Conservation (phyloP, 1,140 invertebrate genomes). For the Pentalonia nigronervosa region DNA sequence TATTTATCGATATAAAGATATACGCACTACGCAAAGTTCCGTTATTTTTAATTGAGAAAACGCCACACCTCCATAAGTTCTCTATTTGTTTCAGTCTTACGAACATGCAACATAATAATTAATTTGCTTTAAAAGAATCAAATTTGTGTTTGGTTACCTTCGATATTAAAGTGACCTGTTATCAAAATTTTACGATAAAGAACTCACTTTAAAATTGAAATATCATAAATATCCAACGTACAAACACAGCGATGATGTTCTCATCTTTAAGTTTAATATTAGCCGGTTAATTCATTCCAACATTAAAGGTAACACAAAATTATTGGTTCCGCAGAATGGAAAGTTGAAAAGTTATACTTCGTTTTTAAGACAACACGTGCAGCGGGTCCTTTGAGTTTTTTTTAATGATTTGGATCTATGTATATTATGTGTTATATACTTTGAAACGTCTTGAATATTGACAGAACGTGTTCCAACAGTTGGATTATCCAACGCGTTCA, state of each 20-base stretch:
- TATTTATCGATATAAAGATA: not conserved
- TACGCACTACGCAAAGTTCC: not conserved
- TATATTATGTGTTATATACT: no score
- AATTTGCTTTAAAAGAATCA: not conserved
- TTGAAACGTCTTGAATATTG: not conserved
- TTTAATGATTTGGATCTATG: no score
- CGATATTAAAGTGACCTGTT: not conserved
- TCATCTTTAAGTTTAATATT: not conserved
- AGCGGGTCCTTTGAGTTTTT: not conserved
- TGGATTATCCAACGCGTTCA: no score
- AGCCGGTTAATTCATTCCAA: no score
- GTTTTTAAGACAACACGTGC: not conserved
- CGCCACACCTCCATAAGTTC: not conserved
- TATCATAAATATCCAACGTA: not conserved
- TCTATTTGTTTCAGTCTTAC: not conserved
- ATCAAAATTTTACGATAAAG: not conserved
- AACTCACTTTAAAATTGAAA: not conserved
- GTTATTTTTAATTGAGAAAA: not conserved
- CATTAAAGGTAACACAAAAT: not conserved
- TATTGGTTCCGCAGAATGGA: not conserved
- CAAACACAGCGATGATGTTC: not conserved
- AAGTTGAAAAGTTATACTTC: not conserved
- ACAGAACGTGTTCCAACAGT: no score
- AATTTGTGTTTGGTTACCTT: not conserved
- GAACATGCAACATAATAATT: not conserved